Conservation (phyloP, 2,797 vertebrate genomes). For the Lepus townsendii region DNA sequence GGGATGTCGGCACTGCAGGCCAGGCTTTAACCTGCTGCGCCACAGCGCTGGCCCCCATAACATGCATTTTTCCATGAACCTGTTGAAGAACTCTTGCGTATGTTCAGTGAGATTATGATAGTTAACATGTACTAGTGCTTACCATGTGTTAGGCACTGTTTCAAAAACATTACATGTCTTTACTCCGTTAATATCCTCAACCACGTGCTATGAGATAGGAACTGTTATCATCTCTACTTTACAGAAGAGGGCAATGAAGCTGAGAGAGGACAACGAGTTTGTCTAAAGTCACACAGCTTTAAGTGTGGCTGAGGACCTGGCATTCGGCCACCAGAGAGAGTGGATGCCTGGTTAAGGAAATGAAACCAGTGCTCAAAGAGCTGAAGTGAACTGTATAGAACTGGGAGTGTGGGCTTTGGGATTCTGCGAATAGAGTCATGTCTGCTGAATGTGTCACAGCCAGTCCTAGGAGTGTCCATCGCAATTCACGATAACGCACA, state of each 20-base stretch:
- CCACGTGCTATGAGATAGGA: neutral
- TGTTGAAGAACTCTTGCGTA: neutral
- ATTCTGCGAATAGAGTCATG: neutral
- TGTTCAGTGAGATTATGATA: neutral
- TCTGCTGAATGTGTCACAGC: neutral
- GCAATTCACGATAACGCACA: neutral
- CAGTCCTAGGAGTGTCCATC: neutral
- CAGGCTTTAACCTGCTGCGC: too few relatives aligned
- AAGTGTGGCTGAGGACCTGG: neutral
- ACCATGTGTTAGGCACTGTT: neutral
- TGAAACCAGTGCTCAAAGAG: neutral
- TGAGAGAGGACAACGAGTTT: conserved; percentile 3
- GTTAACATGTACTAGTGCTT: neutral
- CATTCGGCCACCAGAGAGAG: neutral
- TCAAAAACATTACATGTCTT: neutral
- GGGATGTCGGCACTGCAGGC: too few relatives aligned
- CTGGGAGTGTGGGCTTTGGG: neutral
- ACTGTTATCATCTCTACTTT: neutral
- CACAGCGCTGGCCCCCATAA: too few relatives aligned
- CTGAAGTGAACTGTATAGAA: neutral
- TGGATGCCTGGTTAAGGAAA: neutral
- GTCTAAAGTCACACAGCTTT: neutral
- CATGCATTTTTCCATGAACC: too few relatives aligned
- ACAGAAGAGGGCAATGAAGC: neutral
- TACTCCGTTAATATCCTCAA: neutral